Base-by-base conservation (phyloP, 64 coral and sea anemone species). In the Platygyra sinensis region DNA sequence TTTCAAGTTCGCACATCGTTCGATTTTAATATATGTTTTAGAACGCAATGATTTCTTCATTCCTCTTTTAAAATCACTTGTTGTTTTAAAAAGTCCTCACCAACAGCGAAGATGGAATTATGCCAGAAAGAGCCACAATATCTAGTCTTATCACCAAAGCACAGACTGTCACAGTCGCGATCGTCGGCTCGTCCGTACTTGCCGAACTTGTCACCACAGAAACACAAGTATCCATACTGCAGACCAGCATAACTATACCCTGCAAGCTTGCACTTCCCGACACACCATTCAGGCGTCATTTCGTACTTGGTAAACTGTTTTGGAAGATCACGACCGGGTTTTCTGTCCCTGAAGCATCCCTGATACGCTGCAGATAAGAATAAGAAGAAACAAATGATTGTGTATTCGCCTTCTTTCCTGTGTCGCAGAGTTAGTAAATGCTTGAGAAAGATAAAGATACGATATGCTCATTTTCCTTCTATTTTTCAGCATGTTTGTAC, bases 241-340 rank as follows among this genome's bases (percentile, higher is more conserved):
- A 98, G 74, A 30, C 96, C 96, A 42, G 96, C 96, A 64, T 89
- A 98, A 60, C 75, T 90, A 88, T 91, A 98, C 5, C 94, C 94
- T 25, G 90, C 96, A 13, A 93, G 54, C 20, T 98, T 98, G 50
- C 96, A 98, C 15, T 91, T 90, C 20, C 94, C 93, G 0, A 98
- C 91, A 51, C 96, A 98, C 96, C 96, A 98, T 75, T 98, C 96
- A 4, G 96, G 96, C 4, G 96, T 98, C 96, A 98, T 98, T 20
- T 93, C 90, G 19, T 90, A 98, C 78, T 98, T 98, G 51, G 96
- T 95, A 52, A 91, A 98, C n/a, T 91, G 76, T 67, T 92, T 90
- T 29, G 88, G 62, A 46, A 98, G 88, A 33, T 98, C 96, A 31
- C 96, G 93, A 1, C 75, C 83, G 1, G 96, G 96, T 49, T 93